These are phyloP conservation scores for Matsumyia berberina DNA, from an alignment of 2,888 invertebrate species.

Conservation along the genomic window DNA sequence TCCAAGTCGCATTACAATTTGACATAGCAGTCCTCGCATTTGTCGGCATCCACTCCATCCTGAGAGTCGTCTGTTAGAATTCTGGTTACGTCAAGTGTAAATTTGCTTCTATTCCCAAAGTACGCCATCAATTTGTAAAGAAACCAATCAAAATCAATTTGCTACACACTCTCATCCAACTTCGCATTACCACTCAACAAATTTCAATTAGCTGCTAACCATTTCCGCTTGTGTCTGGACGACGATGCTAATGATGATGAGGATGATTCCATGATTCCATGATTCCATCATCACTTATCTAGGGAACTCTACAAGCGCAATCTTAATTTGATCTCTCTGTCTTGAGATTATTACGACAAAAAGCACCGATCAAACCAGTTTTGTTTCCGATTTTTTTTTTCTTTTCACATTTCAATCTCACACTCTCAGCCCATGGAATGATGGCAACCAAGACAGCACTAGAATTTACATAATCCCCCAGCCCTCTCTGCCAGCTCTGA, in stretches of 20 bases:
- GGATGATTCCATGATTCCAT: constrained; percentile 1
- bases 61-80: too few relatives aligned
- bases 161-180: constrained; percentile 7
- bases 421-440: constrained; percentile 37
- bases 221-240: constrained; percentile 43
- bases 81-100: too few relatives aligned
- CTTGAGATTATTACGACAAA: too few relatives aligned
- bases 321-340: constrained; percentile 52
- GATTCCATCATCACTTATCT: constrained; percentile 52
- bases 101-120: too few relatives aligned
- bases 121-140: background rate
- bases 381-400: constrained; percentile 1
- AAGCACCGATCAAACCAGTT: constrained; percentile 62
- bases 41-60: too few relatives aligned
- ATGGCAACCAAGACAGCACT: constrained; percentile 27
- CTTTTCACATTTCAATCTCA: constrained; percentile 56
- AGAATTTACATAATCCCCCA: constrained; percentile 66
- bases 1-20: too few relatives aligned
- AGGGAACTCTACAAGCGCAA: constrained; percentile 32
- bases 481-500: constrained; percentile 6
- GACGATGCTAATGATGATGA: background rate
- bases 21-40: too few relatives aligned
- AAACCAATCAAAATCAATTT: constrained; percentile 12
- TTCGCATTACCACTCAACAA: constrained; percentile 8
- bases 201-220: constrained; percentile 56